Conservation (phyloP, 2,797 vertebrate genomes). For the Darevskia nairensis region DNA sequence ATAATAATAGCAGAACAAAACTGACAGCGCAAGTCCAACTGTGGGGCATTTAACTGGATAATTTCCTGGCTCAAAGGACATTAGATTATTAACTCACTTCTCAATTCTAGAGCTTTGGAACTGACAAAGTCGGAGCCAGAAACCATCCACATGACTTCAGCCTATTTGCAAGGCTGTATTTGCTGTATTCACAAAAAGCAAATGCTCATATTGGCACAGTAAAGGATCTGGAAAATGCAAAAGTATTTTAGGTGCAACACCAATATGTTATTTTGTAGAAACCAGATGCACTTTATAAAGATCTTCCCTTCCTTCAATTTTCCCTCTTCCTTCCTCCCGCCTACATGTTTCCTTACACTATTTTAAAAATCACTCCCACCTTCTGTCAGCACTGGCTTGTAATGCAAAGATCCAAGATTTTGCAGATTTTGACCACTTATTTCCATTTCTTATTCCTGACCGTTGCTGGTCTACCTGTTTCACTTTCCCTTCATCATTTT, state of each 20-base stretch:
- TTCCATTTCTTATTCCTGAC: constrained; percentile 43
- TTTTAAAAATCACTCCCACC: constrained; percentile 51
- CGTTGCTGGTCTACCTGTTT: constrained; percentile 17
- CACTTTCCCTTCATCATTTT: constrained; percentile 11
- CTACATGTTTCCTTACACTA: constrained; percentile 45
- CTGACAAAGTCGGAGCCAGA: constrained; percentile 53
- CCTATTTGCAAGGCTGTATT: constrained; percentile 15
- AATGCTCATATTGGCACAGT: constrained; percentile 6
- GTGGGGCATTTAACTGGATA: constrained; percentile 46
- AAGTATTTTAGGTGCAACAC: constrained; percentile 32
- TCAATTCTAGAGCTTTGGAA: constrained; percentile 48
- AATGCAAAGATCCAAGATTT: background rate
- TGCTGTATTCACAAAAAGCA: constrained; percentile 33
- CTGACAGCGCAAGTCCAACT: constrained; percentile 50
- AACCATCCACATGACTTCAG: constrained; percentile 61
- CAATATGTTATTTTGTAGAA: constrained; percentile 40
- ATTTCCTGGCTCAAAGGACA: constrained; percentile 48
- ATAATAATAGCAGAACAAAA: constrained; percentile 1
- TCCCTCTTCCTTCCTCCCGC: constrained; percentile 46
- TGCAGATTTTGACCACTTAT: constrained; percentile 26
- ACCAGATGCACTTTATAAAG: constrained; percentile 26
- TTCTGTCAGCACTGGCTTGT: constrained; percentile 49
- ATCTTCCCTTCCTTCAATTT: constrained; percentile 49
- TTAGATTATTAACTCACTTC: constrained; percentile 51
- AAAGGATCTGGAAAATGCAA: constrained; percentile 35